Conservation (phyloP, 30 jellyfish, hydroid and myxozoan species). For the Hydractinia echinata region DNA sequence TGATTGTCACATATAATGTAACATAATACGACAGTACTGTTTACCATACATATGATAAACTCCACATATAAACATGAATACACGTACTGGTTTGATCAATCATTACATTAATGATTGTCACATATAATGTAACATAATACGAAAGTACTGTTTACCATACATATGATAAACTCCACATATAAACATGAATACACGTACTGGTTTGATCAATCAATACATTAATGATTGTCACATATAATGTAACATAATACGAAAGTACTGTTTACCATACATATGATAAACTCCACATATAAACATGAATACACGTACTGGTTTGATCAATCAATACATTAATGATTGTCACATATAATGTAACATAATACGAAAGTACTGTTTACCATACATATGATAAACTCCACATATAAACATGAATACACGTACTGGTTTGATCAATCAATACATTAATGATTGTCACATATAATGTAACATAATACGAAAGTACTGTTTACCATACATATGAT, state of each 20-base stretch:
- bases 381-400: too few relatives aligned
- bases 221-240: too few relatives aligned
- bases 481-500: not conserved
- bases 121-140: not conserved
- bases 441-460: too few relatives aligned
- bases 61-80: too few relatives aligned
- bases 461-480: not conserved
- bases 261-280: not conserved
- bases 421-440: conserved; percentile 94
- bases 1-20: too few relatives aligned
- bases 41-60: not conserved
- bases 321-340: conserved; percentile 29
- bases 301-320: conserved; percentile 85
- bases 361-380: not conserved
- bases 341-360: not conserved
- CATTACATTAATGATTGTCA: not conserved
- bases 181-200: conserved; percentile 32
- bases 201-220: conserved; percentile 92
- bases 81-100: conserved; percentile 93
- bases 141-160: not conserved
- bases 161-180: too few relatives aligned
- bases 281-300: too few relatives aligned
- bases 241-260: not conserved
- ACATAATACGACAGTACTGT: not conserved
- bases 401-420: conserved; percentile 26